phyloP scores from a whole-genome alignment of 92 coral and sea anemone genomes.

The Paramuricea clavata region DNA sequence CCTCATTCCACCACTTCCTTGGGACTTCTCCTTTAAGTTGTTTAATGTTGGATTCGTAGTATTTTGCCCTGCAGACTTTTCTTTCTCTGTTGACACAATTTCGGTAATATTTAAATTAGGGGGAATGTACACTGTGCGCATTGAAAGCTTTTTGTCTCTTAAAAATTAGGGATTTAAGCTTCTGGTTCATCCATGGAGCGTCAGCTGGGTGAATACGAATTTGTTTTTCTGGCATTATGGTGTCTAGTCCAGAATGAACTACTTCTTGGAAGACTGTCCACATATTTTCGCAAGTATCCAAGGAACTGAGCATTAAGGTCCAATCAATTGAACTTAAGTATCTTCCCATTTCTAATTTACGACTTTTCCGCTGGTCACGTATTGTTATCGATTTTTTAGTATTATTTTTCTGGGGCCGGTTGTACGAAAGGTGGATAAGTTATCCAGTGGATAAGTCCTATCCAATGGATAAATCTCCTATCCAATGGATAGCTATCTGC shows the following conservation, averaged over 20 bases:
- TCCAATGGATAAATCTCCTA: no score
- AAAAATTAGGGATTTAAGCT: constrained; percentile 53
- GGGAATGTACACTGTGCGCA: constrained; percentile 31
- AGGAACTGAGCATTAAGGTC: constrained; percentile 37
- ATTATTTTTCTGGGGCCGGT: constrained; percentile 19
- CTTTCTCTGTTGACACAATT: constrained; percentile 51
- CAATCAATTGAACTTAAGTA: constrained; percentile 53
- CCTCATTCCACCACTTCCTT: no score
- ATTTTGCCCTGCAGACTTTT: constrained; percentile 48
- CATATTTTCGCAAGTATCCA: constrained; percentile 37
- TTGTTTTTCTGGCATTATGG: constrained; percentile 48
- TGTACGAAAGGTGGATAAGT: no score
- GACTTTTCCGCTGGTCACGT: constrained; percentile 55
- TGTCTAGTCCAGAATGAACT: constrained; percentile 48
- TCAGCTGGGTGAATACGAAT: constrained; percentile 13
- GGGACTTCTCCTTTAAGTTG: constrained; percentile 63
- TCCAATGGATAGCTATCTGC: no score
- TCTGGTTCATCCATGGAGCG: constrained; percentile 60
- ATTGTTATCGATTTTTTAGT: constrained; percentile 24
- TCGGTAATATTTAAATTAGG: constrained; percentile 53
- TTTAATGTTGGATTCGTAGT: constrained; percentile 58
- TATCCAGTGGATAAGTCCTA: no score
- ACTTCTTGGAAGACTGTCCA: constrained; percentile 35
- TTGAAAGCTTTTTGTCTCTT: constrained; percentile 63
- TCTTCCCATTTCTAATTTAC: constrained; percentile 64